phyloP scores from a whole-genome alignment of 92 coral and sea anemone genomes.

The Bergia sp. region DNA sequence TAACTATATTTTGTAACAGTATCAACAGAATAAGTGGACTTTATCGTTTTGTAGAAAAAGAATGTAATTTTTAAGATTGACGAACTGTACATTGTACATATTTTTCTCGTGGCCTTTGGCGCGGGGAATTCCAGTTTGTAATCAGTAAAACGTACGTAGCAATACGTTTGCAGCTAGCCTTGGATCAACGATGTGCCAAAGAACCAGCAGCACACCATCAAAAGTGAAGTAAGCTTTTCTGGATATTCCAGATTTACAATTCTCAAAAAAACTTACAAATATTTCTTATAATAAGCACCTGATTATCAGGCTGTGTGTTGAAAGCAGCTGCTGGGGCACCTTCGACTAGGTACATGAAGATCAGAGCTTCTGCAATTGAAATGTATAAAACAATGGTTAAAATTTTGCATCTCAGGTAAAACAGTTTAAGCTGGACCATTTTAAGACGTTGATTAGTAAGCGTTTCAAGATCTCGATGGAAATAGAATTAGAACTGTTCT shows the following conservation, averaged over 20 bases:
- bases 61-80: conserved; percentile 32
- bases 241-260: not conserved
- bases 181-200: not conserved
- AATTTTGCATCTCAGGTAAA: conserved; percentile 17
- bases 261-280: not conserved
- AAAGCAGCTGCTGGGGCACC: not conserved
- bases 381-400: not conserved
- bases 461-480: not conserved
- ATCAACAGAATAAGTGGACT: conserved; percentile 18
- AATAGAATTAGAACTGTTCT: not conserved
- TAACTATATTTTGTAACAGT: conserved; percentile 17
- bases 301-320: not conserved
- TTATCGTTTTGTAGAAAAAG: conserved; percentile 22
- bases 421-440: not conserved
- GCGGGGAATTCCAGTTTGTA: conserved; percentile 23
- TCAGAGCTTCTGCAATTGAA: not conserved
- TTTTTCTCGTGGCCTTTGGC: conserved; percentile 30
- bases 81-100: conserved; percentile 41
- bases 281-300: not conserved
- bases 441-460: not conserved
- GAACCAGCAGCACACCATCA: not conserved
- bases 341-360: not conserved
- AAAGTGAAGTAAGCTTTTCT: not conserved
- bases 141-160: not conserved
- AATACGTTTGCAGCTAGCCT: not conserved